Evolutionary conservation across 2,797 vertebrate genomes (phyloP).

Genomic region (Odontamblyopus rebecca): DNA sequence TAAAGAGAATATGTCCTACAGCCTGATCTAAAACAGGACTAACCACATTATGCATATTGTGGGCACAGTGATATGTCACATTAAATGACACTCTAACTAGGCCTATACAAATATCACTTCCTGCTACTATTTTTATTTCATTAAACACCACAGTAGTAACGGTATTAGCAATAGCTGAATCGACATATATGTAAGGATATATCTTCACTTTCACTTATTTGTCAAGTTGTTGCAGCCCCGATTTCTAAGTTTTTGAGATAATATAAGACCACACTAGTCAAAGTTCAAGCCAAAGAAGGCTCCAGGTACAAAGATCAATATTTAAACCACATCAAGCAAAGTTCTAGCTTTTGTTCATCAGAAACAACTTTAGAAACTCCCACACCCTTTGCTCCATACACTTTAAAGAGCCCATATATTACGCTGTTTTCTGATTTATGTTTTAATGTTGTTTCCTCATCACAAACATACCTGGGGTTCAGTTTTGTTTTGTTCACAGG

Average conservation of each 20-base stretch:
- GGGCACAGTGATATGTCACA: background rate
- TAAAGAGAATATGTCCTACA: background rate
- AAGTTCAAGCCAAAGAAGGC: background rate
- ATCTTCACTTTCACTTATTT: no score
- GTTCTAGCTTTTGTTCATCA: constrained; percentile 1
- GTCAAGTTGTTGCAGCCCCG: background rate
- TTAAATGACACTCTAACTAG: background rate
- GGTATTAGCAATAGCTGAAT: background rate
- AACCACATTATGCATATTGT: background rate
- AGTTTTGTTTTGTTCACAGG: no score
- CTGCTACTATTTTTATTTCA: background rate
- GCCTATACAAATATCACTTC: background rate
- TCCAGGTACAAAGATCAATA: background rate
- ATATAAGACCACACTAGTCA: background rate
- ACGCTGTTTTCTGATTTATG: no score
- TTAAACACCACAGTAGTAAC: background rate
- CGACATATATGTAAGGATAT: no score
- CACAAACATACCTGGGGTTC: no score
- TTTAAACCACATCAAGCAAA: background rate
- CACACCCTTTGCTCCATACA: no score
- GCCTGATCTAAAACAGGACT: background rate
- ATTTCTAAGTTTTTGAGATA: background rate
- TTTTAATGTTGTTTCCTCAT: no score
- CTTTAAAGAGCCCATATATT: background rate
- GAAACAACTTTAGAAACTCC: constrained; percentile 20